Percentiles rank a stretch among this genome's conserved stretches.
phyloP scores from a whole-genome alignment of 2,797 vertebrate genomes.

The Crenuchus spilurus region DNA sequence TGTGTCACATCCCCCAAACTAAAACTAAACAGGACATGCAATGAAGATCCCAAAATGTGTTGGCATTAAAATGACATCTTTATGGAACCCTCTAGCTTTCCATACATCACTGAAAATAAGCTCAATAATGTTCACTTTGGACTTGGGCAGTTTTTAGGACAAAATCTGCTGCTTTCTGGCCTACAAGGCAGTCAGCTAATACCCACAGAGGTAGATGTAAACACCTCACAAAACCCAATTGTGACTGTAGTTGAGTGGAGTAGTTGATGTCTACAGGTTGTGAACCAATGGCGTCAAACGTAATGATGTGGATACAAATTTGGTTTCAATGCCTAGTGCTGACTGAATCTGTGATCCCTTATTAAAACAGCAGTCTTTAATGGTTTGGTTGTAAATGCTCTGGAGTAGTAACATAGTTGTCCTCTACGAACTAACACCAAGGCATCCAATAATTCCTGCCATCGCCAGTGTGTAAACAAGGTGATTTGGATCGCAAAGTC shows the following conservation, averaged over 20 bases:
- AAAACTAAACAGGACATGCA: too few species aligned
- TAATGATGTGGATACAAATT: background rate
- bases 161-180: too few species aligned
- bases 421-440: too few species aligned
- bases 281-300: background rate
- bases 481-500: background rate
- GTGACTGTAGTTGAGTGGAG: too few species aligned
- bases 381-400: background rate
- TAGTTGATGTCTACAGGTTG: too few species aligned
- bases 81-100: background rate
- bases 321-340: background rate
- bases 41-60: too few species aligned
- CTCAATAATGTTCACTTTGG: too few species aligned
- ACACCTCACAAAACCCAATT: background rate
- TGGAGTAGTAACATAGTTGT: background rate
- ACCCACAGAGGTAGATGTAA: background rate
- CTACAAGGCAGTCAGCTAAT: too few species aligned
- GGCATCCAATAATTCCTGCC: too few species aligned
- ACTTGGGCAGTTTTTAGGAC: too few species aligned
- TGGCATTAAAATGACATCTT: background rate
- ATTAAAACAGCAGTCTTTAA: too few species aligned
- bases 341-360: background rate
- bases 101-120: background rate
- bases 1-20: too few species aligned
- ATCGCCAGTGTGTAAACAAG: slow-evolving; percentile 3